Evolutionary conservation across 2,113 vertebrate genomes (phyloP).

Genomic region (Centropus unirufus): DNA sequence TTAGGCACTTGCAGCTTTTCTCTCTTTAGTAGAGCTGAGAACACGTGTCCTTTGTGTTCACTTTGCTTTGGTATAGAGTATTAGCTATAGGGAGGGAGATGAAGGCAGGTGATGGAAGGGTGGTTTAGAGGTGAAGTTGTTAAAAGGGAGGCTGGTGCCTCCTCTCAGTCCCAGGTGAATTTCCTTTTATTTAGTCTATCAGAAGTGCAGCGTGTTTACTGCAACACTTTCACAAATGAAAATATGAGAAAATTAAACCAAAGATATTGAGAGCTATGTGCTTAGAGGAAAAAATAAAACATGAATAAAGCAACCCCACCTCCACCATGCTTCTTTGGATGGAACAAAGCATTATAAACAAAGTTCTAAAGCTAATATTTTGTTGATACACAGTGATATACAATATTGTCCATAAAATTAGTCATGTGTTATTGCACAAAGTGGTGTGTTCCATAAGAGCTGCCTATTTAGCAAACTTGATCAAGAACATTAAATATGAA

Average conservation of each 20-base stretch:
- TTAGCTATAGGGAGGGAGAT: not conserved
- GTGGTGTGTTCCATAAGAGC: constrained; percentile 59
- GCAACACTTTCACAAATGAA: constrained; percentile 34
- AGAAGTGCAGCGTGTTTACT: constrained; percentile 46
- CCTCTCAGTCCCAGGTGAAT: constrained; percentile 31
- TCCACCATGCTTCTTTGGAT: not conserved
- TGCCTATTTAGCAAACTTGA: constrained; percentile 64
- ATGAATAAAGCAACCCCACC: not conserved
- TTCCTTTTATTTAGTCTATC: constrained; percentile 49
- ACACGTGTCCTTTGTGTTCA: constrained; percentile 9
- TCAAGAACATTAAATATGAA: constrained; percentile 80
- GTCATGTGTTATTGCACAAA: constrained; percentile 72
- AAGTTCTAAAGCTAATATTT: constrained; percentile 55
- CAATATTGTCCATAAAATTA: constrained; percentile 73
- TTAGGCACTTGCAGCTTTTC: constrained; percentile 4
- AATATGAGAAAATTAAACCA: not conserved
- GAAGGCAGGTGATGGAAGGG: not conserved
- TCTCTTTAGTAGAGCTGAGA: not conserved
- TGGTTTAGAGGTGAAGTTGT: not conserved
- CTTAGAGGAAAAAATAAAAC: not conserved
- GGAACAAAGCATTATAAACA: constrained; percentile 49
- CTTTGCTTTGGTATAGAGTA: not conserved
- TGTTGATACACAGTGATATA: constrained; percentile 46
- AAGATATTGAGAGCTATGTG: not conserved
- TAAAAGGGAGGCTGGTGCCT: constrained; percentile 4